Percentiles rank a stretch among this genome's conserved stretches.
These are phyloP conservation scores for Acanthurus leucopareius DNA, from an alignment of 2,797 vertebrate species.

Conservation along the genomic window DNA sequence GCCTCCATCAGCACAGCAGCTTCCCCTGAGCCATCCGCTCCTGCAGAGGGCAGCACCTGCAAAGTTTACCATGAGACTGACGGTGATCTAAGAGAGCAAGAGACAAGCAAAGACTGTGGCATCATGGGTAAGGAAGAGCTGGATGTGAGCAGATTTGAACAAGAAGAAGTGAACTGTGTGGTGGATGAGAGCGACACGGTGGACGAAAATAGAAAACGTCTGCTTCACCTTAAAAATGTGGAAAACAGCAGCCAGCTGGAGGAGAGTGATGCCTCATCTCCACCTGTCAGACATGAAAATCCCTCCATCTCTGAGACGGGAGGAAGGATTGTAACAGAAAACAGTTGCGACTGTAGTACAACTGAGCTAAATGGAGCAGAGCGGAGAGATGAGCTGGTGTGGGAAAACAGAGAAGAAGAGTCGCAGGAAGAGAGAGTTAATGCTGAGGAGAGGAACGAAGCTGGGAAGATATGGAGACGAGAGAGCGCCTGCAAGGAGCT, in stretches of 20 bases:
- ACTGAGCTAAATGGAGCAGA: conserved; percentile 1
- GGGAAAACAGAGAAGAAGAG: conserved; percentile 12
- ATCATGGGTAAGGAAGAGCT: conserved; percentile 23
- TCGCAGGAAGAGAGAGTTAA: conserved; percentile 3
- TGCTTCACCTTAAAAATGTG: background rate
- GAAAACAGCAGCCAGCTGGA: conserved; percentile 11
- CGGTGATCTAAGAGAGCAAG: conserved; percentile 8
- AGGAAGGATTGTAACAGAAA: background rate
- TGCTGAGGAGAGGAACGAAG: background rate
- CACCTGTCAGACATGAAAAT: conserved; percentile 1
- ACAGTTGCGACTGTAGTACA: background rate
- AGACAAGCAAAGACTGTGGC: background rate
- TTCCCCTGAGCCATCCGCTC: conserved; percentile 21
- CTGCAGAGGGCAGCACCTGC: conserved; percentile 60
- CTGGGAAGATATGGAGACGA: background rate
- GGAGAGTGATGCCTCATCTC: conserved; percentile 9
- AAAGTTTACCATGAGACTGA: background rate
- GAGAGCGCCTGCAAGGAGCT: background rate
- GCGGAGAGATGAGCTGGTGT: conserved; percentile 4
- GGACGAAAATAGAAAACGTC: conserved; percentile 28
- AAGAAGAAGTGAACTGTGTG: background rate
- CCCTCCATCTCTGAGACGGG: conserved; percentile 8
- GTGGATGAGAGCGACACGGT: conserved; percentile 28
- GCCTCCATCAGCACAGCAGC: background rate
- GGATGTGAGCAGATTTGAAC: conserved; percentile 1